A percentile compares a stretch with the other conserved stretches of the same genome.
Evolutionary conservation across 2,888 invertebrate genomes (phyloP).

Genomic region (Cheilosia variabilis): DNA sequence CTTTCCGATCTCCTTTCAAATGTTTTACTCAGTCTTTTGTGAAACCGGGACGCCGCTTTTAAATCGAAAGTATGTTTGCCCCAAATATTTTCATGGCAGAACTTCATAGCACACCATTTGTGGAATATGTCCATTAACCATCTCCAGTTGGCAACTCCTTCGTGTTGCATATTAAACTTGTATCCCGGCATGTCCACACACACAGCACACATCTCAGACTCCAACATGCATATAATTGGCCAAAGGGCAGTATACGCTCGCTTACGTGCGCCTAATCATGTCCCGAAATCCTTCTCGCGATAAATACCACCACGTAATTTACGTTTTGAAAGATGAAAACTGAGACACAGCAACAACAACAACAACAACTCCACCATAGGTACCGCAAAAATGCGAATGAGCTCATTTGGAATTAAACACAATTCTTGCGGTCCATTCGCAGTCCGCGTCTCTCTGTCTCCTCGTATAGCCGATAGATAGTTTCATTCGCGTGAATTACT

Average conservation of each 20-base stretch:
- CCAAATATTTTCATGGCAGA: too few species aligned
- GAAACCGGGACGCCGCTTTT: background rate
- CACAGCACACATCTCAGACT: constrained; percentile 5
- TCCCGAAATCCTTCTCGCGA: constrained; percentile 77
- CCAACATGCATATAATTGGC: constrained; percentile 73
- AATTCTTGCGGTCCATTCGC: constrained; percentile 29
- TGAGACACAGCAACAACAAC: constrained; percentile 27
- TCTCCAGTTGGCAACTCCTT: constrained; percentile 44
- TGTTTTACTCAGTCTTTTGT: background rate
- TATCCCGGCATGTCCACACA: constrained; percentile 37
- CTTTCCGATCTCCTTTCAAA: too few species aligned
- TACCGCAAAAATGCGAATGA: constrained; percentile 65
- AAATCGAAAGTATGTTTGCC: too few species aligned
- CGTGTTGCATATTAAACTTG: constrained; percentile 32
- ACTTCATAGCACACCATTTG: background rate
- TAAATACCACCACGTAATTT: constrained; percentile 76
- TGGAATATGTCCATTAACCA: background rate
- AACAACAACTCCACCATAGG: background rate
- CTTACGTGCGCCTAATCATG: constrained; percentile 77
- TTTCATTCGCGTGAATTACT: constrained; percentile 73
- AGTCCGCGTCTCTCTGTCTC: background rate
- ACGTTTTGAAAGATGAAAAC: constrained; percentile 63
- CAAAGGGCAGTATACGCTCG: constrained; percentile 65
- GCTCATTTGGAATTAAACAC: constrained; percentile 73
- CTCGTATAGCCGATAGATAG: constrained; percentile 47